A percentile compares a stretch with the other conserved stretches of the same genome.
phyloP scores from a whole-genome alignment of 1,140 invertebrate genomes.

The Aricia agestis region DNA sequence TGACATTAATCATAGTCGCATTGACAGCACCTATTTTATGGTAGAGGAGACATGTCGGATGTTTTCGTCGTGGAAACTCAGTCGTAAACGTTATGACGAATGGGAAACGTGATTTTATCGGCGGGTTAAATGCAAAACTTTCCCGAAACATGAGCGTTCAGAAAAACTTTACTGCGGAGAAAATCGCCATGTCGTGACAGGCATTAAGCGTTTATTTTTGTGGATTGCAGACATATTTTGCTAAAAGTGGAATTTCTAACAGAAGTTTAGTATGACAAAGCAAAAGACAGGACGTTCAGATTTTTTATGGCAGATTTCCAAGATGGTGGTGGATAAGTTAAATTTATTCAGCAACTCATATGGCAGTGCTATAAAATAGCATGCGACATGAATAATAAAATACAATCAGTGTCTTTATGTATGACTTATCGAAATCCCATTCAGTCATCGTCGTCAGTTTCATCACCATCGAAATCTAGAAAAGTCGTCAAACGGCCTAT shows the following conservation, averaged over 20 bases:
- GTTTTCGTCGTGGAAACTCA: neutral
- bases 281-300: neutral
- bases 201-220: neutral
- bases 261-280: neutral
- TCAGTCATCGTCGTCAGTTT: neutral
- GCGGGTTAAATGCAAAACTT: neutral
- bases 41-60: conserved; percentile 13
- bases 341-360: neutral
- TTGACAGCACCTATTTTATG: conserved; percentile 25
- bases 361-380: neutral
- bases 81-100: conserved; percentile 2
- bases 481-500: neutral
- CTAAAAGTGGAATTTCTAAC: neutral
- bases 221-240: neutral
- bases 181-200: neutral
- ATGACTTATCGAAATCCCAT: neutral
- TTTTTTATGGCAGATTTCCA: neutral
- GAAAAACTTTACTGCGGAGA: neutral
- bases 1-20: conserved; percentile 43
- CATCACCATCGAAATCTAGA: neutral
- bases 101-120: neutral
- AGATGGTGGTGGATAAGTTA: neutral
- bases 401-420: neutral
- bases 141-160: neutral
- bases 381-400: neutral